Base-by-base conservation (phyloP, 2,797 vertebrate genomes). In the Todus mexicanus region DNA sequence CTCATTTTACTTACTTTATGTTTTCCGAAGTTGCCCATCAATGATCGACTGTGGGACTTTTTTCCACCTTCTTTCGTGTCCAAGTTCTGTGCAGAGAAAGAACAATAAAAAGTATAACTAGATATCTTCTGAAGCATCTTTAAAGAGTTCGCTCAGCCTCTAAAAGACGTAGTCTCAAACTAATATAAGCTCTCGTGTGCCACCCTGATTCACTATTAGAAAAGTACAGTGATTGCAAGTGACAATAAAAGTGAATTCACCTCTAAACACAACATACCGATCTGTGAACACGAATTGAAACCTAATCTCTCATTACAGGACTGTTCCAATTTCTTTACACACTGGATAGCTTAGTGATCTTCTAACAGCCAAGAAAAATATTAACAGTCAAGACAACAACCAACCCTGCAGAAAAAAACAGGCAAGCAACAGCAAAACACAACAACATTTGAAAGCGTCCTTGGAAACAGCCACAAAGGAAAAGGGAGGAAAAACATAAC, bases 21-120 rank as follows among this genome's bases (percentile, higher is more conserved):
- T 94, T 98, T 99, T 25, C 97, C 94, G 3, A 99, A 98, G 70
- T 98, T 99, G 63, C 98, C 98, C 96, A 99, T 98, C 95, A 99
- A 98, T 4, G 98, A 99, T 89, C 98, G 98, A 86, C 98, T 98
- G 5, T 99, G 98, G 74, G 98, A 98, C 97, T 99, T 99, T 96
- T 98, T 99, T 75, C 98, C 97, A 92, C 97, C 97, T 85, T 98
- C 99, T 97, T 98, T 99, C 77, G 90, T 37, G 12, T 97, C 97
- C 92, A 98, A 97, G 95, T 97, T 98, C 99, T 99, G 95, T 40
- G 40, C n/a, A 88, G 95, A 95, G 84, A 56, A 94, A 94, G 20
- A 20, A 47, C 17, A 73, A 68, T 40, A 29, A 90, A 22, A 54
- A 75, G 12, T 31, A 10, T 76, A 53, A 77, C 13, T 38, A 33